Percentiles rank a stretch among this genome's conserved stretches.
phyloP scores from a whole-genome alignment of 2,113 vertebrate species.

The Tupaia chinensis region DNA sequence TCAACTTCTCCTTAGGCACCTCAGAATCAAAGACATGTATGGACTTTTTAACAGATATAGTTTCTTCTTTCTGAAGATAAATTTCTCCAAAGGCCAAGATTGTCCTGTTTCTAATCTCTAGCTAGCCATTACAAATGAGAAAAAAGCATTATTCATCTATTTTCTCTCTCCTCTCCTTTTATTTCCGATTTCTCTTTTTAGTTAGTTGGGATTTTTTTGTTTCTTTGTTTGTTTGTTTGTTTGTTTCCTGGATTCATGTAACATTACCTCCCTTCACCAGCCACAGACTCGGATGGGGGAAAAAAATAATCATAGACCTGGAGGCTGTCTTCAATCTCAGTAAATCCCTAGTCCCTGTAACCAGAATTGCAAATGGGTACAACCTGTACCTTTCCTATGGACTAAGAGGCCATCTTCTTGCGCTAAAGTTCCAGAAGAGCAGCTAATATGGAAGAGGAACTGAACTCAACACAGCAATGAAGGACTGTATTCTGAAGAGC shows the following conservation, averaged over 20 bases:
- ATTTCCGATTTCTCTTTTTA: not conserved
- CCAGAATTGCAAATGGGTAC: not conserved
- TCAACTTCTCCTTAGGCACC: not conserved
- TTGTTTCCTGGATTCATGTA: not conserved
- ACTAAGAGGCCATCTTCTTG: not conserved
- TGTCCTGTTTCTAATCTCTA: not conserved
- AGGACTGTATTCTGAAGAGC: constrained; percentile 14
- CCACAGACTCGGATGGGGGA: not conserved
- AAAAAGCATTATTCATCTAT: not conserved
- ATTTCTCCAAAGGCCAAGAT: not conserved
- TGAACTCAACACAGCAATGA: constrained; percentile 17
- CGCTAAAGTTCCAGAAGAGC: constrained; percentile 24
- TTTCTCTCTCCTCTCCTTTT: not conserved
- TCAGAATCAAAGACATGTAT: not conserved
- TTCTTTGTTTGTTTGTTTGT: not conserved
- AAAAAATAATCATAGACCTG: constrained; percentile 11
- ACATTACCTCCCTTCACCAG: not conserved
- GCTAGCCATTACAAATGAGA: not conserved
- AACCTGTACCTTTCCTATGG: constrained; percentile 6
- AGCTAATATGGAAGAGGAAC: not conserved
- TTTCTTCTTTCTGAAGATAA: constrained; percentile 37
- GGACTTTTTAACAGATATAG: not conserved
- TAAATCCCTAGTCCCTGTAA: not conserved
- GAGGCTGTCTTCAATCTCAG: not conserved
- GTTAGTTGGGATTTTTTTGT: not conserved